Base-by-base conservation (phyloP, 2,888 invertebrate genomes). In the Odontocerum albicorne region DNA sequence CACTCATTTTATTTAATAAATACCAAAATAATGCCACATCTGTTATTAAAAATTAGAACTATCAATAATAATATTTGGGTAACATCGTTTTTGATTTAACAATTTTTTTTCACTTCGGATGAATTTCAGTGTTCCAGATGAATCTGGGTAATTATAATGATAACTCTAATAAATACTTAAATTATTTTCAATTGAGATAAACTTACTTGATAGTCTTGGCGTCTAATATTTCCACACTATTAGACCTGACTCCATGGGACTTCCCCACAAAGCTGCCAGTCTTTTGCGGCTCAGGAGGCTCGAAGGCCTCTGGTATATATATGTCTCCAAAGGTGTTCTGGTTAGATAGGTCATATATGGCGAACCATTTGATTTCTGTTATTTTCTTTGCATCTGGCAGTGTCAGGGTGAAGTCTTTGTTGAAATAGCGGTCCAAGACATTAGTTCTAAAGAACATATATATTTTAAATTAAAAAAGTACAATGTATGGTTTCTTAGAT, bases 271-370 rank as follows among this genome's bases (percentile, higher is more conserved):
- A 70, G 17, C 70, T 71, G 8, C 74, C 73, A 32, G 70, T 69
- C 39, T 76, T 74, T 64, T 88, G 87, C 1, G 87, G 80, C 4
- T 84, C 78, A 0, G 95, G 95, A 10, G 94, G 86, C 66, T 92
- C 90, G 70, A 95, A 93, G 62, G 91, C 92, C 66, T 94, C 93
- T 0, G 93, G 93, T 63, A 95, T 84, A 68, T 87, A 90, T 47
- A 94, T 88, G 70, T 95, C 95, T 0, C 91, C 95, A 69, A 92
- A 94, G 32, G 91, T 85, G 70, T 91, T 92, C 81, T 92, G 90
- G 66, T 85, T 86, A 64, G 85, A 84, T 38, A 95, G 80, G 75
- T 95, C 95, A 72, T 92, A 95, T 45, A 95, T 81, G 0, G 92
- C 88, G 53, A 95, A 80, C 95, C 95, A 95, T 72, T 90, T 89